Evolutionary conservation across 2,797 vertebrate species (phyloP).

Genomic region (Lateolabrax maculatus): DNA sequence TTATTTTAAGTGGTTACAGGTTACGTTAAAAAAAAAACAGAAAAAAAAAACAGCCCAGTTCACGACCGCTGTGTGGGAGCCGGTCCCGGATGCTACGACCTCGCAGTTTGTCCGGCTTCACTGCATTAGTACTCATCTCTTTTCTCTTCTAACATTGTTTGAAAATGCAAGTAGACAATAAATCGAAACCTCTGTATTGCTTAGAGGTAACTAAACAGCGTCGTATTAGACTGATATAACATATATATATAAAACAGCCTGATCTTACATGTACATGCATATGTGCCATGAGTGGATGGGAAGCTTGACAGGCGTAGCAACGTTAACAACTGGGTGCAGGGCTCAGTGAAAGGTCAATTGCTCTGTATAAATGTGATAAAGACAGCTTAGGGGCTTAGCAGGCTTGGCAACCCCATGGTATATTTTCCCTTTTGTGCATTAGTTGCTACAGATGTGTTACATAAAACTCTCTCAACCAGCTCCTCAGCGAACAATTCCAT

Average conservation of each 20-base stretch:
- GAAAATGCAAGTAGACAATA: background rate
- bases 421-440: slow-evolving; percentile 10
- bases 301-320: background rate
- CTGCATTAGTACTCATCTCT: background rate
- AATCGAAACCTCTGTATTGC: background rate
- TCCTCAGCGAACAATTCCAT: slow-evolving; percentile 19
- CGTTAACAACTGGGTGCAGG: background rate
- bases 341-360: background rate
- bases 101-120: background rate
- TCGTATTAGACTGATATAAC: too few species aligned
- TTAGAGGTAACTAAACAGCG: background rate
- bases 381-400: slow-evolving; percentile 5
- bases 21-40: background rate
- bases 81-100: background rate
- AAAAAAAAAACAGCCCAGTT: background rate
- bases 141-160: background rate
- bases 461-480: slow-evolving; percentile 3
- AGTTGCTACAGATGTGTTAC: background rate
- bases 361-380: slow-evolving; percentile 10
- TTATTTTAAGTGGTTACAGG: background rate
- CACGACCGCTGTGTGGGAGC: background rate
- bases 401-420: slow-evolving; percentile 2
- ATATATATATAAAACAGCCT: too few species aligned
- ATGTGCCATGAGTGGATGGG: background rate
- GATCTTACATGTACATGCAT: background rate